These are phyloP conservation scores for Leptobrachium ailaonicum DNA, from an alignment of 2,113 vertebrate species.

Conservation along the genomic window DNA sequence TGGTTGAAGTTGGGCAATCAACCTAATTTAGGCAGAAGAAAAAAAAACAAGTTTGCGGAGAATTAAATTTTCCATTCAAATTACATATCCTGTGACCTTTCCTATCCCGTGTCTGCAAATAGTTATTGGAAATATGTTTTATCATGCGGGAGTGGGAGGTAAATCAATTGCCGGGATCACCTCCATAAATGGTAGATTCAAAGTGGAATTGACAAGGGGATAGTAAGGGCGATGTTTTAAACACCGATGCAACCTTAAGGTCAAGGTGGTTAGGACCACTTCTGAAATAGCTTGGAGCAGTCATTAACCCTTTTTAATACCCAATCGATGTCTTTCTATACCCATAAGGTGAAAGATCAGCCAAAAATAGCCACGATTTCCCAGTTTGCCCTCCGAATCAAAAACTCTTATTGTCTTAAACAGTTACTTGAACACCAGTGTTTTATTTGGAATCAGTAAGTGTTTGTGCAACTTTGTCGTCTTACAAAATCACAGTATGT, in stretches of 20 bases:
- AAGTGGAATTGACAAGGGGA: constrained; percentile 21
- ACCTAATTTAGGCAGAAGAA: constrained; percentile 36
- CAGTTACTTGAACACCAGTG: too few species aligned
- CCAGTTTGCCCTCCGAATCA: too few species aligned
- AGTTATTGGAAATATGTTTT: constrained; percentile 32
- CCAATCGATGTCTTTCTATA: constrained; percentile 26
- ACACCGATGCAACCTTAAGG: constrained; percentile 56
- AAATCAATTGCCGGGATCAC: constrained; percentile 19
- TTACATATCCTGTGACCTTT: constrained; percentile 24
- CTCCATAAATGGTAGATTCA: constrained; percentile 29
- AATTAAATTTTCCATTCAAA: constrained; percentile 36
- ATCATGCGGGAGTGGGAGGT: constrained; percentile 25
- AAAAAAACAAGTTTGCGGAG: background rate
- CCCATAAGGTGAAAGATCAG: constrained; percentile 9
- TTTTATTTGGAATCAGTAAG: too few species aligned
- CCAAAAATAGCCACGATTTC: background rate
- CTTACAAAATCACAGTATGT: too few species aligned
- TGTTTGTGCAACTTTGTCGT: too few species aligned
- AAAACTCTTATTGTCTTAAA: too few species aligned
- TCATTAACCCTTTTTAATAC: constrained; percentile 56
- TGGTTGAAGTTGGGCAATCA: background rate
- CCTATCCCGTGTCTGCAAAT: constrained; percentile 47
- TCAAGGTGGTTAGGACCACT: constrained; percentile 59
- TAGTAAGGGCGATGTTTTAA: constrained; percentile 51
- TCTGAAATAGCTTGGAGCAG: constrained; percentile 54